Conservation (phyloP, 2,113 vertebrate species). For the Hyperopisus bebe region DNA sequence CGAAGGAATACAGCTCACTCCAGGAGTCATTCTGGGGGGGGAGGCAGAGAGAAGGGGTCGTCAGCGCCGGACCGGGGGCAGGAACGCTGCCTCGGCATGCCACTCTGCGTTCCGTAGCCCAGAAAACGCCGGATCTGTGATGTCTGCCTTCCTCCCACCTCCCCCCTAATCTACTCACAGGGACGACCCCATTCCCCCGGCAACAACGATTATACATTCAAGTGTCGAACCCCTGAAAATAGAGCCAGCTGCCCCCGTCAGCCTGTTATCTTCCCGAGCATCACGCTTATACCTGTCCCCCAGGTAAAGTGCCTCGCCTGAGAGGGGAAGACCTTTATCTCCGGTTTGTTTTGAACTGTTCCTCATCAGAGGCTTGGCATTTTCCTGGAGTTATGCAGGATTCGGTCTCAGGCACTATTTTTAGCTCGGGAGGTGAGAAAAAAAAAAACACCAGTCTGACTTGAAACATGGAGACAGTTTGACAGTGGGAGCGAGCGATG, state of each 20-base stretch:
- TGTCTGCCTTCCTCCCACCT: not conserved
- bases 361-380: not conserved
- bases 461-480: not conserved
- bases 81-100: not conserved
- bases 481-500: not conserved
- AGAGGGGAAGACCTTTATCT: not conserved
- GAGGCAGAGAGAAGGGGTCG: not conserved
- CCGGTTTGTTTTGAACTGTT: not conserved
- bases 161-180: constrained; percentile 20
- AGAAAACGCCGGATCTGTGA: not conserved
- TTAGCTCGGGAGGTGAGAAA: not conserved
- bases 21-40: constrained; percentile 82
- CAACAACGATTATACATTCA: constrained; percentile 34
- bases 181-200: not conserved
- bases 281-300: not conserved
- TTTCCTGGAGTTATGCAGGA: not conserved
- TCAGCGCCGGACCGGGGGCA: not conserved
- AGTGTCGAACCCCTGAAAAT: not conserved
- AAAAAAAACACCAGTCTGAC: constrained; percentile 17
- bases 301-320: constrained; percentile 4
- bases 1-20: constrained; percentile 94
- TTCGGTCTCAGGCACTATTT: not conserved
- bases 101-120: not conserved
- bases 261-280: not conserved
- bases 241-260: not conserved